Percentiles rank a stretch among this genome's conserved stretches.
Evolutionary conservation across 2,888 invertebrate species (phyloP).

Genomic region (Cryptus viduatorius): DNA sequence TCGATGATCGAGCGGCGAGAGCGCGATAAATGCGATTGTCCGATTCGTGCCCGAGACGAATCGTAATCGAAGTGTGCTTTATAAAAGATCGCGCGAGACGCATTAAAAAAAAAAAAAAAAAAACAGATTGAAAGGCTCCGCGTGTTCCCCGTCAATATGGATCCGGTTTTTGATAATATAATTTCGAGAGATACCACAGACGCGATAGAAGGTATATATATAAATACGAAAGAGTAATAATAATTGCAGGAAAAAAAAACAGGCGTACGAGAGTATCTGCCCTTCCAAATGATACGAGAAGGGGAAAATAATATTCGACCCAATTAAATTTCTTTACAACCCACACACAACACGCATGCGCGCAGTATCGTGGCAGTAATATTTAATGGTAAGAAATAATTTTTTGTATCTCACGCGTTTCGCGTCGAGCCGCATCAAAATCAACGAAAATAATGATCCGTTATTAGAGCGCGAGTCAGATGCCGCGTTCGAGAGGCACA

Average conservation of each 20-base stretch:
- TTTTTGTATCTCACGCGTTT: constrained; percentile 62
- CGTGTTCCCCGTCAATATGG: constrained; percentile 21
- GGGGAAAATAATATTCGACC: constrained; percentile 47
- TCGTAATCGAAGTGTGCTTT: constrained; percentile 51
- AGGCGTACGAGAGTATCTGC: constrained; percentile 17
- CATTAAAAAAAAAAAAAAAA: not conserved
- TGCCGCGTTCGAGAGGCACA: constrained; percentile 21
- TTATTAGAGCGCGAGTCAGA: constrained; percentile 62
- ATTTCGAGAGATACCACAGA: constrained; percentile 45
- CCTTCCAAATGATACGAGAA: constrained; percentile 17
- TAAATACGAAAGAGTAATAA: constrained; percentile 7
- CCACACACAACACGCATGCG: constrained; percentile 5
- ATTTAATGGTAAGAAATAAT: constrained; percentile 62
- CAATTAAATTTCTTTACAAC: constrained; percentile 60
- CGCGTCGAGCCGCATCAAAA: constrained; percentile 59
- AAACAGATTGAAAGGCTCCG: constrained; percentile 6
- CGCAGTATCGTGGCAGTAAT: constrained; percentile 51
- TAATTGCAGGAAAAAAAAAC: constrained; percentile 60
- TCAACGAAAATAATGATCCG: constrained; percentile 70
- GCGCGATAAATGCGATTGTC: constrained; percentile 48
- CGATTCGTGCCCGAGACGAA: constrained; percentile 70
- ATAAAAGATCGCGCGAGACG: constrained; percentile 3
- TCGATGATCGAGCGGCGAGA: too few species aligned
- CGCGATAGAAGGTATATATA: constrained; percentile 4
- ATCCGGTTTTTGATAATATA: constrained; percentile 51